phyloP scores from a whole-genome alignment of 2,113 vertebrate genomes.

The Scatophagus argus region DNA sequence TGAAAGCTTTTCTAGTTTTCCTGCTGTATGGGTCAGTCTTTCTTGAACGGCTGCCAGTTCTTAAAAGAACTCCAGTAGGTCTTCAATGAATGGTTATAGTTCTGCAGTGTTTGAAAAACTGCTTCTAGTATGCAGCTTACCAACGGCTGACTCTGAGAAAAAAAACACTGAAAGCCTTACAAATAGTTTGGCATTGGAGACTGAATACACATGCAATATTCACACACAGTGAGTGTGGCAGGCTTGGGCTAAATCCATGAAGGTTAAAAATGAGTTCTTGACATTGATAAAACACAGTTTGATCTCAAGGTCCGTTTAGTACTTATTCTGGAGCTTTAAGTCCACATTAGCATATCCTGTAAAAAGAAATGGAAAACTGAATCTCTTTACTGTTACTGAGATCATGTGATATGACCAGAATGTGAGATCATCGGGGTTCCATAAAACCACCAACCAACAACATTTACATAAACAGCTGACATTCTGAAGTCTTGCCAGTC shows the following conservation, averaged over 20 bases:
- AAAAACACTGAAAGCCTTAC: neutral
- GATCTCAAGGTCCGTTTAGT: neutral
- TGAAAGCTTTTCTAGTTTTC: neutral
- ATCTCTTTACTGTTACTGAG: neutral
- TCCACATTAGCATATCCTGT: no score
- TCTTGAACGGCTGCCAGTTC: conserved; percentile 19
- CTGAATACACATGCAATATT: neutral
- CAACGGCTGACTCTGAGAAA: neutral
- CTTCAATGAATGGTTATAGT: conserved; percentile 33
- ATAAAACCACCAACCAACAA: neutral
- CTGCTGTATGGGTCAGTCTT: neutral
- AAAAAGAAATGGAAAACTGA: neutral
- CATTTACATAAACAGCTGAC: neutral
- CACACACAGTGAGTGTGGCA: neutral
- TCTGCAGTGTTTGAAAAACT: neutral
- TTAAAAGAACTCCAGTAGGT: conserved; percentile 7
- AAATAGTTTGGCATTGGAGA: neutral
- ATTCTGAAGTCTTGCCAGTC: neutral
- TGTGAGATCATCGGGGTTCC: neutral
- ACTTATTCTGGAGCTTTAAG: neutral
- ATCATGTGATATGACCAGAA: neutral
- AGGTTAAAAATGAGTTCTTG: neutral
- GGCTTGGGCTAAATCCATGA: neutral
- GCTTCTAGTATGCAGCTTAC: neutral
- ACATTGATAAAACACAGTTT: neutral